Conservation (phyloP, 2,888 invertebrate genomes). For the Nymphalis c-album region DNA sequence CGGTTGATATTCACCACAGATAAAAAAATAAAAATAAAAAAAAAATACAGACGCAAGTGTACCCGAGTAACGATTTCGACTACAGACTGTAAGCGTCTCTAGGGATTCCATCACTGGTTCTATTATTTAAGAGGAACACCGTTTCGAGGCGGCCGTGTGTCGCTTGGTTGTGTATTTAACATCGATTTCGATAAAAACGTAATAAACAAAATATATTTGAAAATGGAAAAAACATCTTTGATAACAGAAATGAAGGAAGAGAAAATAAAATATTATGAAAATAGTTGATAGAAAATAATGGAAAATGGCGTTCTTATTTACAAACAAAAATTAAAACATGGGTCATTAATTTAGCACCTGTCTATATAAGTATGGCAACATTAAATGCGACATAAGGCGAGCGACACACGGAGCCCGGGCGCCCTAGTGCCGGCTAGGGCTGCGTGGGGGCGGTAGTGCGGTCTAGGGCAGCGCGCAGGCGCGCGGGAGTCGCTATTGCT, state of each 20-base stretch:
- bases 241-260: too few relatives aligned
- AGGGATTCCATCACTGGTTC: slow-evolving; percentile 21
- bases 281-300: background rate
- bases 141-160: slow-evolving; percentile 1
- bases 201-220: too few relatives aligned
- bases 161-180: background rate
- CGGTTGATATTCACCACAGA: slow-evolving; percentile 23
- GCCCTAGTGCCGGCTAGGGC: slow-evolving; percentile 43
- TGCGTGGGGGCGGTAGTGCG: slow-evolving; percentile 33
- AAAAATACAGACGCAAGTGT: slow-evolving; percentile 22
- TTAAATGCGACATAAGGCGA: background rate
- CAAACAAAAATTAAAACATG: background rate
- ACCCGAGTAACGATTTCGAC: slow-evolving; percentile 18
- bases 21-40: slow-evolving; percentile 5
- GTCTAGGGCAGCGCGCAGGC: slow-evolving; percentile 47
- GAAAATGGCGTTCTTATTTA: background rate
- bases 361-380: background rate
- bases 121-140: background rate
- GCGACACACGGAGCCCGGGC: slow-evolving; percentile 1
- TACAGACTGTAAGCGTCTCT: slow-evolving; percentile 10
- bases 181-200: too few relatives aligned
- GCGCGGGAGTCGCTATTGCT: slow-evolving; percentile 72
- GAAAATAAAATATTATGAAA: background rate
- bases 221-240: too few relatives aligned
- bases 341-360: slow-evolving; percentile 3